Percentiles rank a stretch among this genome's conserved stretches.
Conservation (phyloP, 2,888 invertebrate genomes). For the Andrena flavipes region DNA sequence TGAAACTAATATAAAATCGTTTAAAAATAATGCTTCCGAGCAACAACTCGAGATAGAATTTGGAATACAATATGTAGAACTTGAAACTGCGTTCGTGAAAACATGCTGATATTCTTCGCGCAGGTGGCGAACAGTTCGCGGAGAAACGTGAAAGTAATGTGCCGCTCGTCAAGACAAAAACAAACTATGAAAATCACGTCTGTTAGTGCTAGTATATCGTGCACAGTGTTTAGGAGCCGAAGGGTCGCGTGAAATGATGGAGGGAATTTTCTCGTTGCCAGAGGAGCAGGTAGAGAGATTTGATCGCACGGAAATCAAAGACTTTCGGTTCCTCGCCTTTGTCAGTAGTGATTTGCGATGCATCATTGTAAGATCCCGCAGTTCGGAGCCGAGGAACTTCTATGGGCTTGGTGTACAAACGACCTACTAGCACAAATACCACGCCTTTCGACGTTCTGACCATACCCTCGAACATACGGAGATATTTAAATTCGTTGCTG, state of each 20-base stretch:
- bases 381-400: constrained; percentile 62
- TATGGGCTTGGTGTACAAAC: constrained; percentile 80
- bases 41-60: no score
- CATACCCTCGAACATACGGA: constrained; percentile 43
- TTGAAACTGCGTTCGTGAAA: background rate
- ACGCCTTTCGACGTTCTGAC: constrained; percentile 73
- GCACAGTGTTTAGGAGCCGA: background rate
- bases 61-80: no score
- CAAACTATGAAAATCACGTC: constrained; percentile 33
- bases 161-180: constrained; percentile 17
- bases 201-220: background rate
- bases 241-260: background rate
- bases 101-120: no score
- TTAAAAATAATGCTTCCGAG: no score
- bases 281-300: background rate
- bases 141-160: constrained; percentile 57
- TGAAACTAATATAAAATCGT: no score
- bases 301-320: constrained; percentile 21
- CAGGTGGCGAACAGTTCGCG: no score
- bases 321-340: constrained; percentile 24
- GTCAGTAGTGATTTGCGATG: constrained; percentile 27
- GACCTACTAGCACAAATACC: constrained; percentile 83
- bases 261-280: background rate
- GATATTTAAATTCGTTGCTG: constrained; percentile 21
- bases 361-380: constrained; percentile 54